A percentile compares a stretch with the other conserved stretches of the same genome.
phyloP scores from a whole-genome alignment of 2,888 invertebrate species.

The Hipparchia semele region DNA sequence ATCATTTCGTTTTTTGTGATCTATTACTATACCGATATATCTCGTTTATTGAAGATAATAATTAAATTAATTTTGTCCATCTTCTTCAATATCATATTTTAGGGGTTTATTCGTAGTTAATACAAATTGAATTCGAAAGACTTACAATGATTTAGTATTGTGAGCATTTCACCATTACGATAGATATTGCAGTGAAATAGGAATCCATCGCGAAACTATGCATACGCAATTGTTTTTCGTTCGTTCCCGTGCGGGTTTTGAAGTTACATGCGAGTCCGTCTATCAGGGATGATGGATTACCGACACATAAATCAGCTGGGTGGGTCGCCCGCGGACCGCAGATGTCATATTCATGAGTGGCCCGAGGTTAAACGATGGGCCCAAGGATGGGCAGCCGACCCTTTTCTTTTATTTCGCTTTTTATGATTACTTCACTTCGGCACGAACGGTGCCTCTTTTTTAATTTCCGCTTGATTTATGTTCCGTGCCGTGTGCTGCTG shows the following conservation, averaged over 20 bases:
- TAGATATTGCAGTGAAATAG: background rate
- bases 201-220: slow-evolving; percentile 4
- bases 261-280: slow-evolving; percentile 43
- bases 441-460: slow-evolving; percentile 47
- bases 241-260: slow-evolving; percentile 25
- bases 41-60: too few relatives aligned
- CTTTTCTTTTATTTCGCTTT: slow-evolving; percentile 58
- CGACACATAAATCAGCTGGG: slow-evolving; percentile 69
- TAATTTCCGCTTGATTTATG: slow-evolving; percentile 57
- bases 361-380: slow-evolving; percentile 46
- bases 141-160: background rate
- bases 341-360: slow-evolving; percentile 79
- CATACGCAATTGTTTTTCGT: slow-evolving; percentile 4
- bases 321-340: slow-evolving; percentile 61
- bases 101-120: background rate
- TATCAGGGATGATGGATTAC: slow-evolving; percentile 67
- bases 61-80: too few relatives aligned
- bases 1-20: too few relatives aligned
- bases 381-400: slow-evolving; percentile 39
- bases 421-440: slow-evolving; percentile 50
- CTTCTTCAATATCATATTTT: background rate
- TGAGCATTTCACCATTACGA: background rate
- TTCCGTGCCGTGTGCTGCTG: slow-evolving; percentile 37
- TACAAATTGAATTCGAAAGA: background rate
- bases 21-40: too few relatives aligned